Conservation (phyloP, 2,888 invertebrate genomes). For the Drosophila neotestacea region DNA sequence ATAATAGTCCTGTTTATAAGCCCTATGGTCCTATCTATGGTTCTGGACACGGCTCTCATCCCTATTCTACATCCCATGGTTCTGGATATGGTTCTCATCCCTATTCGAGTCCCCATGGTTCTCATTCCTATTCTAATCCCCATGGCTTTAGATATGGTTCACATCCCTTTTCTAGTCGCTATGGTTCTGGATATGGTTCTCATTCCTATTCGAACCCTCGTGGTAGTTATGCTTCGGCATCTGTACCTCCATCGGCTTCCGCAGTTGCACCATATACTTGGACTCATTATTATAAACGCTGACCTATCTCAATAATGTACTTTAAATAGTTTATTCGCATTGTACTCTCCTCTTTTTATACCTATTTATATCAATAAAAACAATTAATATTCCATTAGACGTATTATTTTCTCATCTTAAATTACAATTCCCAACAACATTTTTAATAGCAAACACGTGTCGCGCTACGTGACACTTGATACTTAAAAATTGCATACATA, state of each 20-base stretch:
- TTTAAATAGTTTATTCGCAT: neutral
- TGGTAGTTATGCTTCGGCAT: neutral
- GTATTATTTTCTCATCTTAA: neutral
- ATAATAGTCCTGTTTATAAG: neutral
- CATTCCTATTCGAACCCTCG: too few relatives aligned
- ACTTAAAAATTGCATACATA: neutral
- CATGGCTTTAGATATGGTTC: too few relatives aligned
- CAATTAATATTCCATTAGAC: neutral
- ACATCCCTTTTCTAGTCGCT: too few relatives aligned
- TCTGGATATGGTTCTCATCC: neutral
- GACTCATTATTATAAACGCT: slow-evolving; percentile 1
- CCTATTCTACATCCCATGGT: neutral
- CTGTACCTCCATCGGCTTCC: neutral
- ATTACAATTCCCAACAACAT: neutral
- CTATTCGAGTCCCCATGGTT: neutral
- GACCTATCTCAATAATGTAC: slow-evolving; percentile 5
- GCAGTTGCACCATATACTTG: slow-evolving; percentile 15
- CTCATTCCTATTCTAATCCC: neutral
- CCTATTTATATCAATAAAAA: neutral
- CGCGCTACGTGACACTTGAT: slow-evolving; percentile 19
- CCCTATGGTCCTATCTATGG: slow-evolving; percentile 24
- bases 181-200: too few relatives aligned
- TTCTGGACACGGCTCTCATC: neutral
- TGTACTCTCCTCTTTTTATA: slow-evolving; percentile 2
- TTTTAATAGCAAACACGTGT: slow-evolving; percentile 2